Percentiles rank a stretch among this genome's conserved stretches.
Conservation (phyloP, 2,888 invertebrate species). For the Spatulosminthurus flaviceps region DNA sequence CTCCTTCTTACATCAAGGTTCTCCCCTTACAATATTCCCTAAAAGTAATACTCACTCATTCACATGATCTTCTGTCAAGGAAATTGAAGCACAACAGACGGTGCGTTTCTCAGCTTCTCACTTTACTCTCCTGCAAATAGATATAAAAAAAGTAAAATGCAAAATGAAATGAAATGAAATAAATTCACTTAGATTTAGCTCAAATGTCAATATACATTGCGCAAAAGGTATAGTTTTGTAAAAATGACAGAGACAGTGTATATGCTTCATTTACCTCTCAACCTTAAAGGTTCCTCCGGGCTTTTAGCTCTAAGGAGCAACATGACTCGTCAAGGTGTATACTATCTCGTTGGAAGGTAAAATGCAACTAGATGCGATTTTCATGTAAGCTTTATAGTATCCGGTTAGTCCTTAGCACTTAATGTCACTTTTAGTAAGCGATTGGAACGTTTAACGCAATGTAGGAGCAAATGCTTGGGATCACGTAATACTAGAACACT, state of each 20-base stretch:
- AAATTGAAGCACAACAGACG: background rate
- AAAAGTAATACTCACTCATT: background rate
- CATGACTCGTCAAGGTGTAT: background rate
- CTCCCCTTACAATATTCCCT: conserved; percentile 6
- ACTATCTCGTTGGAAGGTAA: too few species aligned
- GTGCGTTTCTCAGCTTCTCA: background rate
- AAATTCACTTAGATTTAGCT: background rate
- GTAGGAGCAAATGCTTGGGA: background rate
- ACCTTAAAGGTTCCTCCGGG: background rate
- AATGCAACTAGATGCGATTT: too few species aligned
- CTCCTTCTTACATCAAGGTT: background rate
- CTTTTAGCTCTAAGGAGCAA: background rate
- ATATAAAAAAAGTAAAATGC: too few species aligned
- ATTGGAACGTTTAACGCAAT: background rate
- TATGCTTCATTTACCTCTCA: background rate
- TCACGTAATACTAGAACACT: too few species aligned
- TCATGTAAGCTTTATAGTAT: background rate
- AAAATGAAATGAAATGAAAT: background rate
- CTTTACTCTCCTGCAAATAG: too few species aligned
- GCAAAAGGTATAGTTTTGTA: too few species aligned
- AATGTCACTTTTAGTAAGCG: background rate
- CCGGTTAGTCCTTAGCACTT: background rate
- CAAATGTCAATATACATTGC: background rate
- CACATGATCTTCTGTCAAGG: background rate
- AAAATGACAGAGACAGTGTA: background rate